A percentile compares a stretch with the other conserved stretches of the same genome.
Evolutionary conservation across 2,797 vertebrate species (phyloP).

Genomic region (Toxotes lorentzi): DNA sequence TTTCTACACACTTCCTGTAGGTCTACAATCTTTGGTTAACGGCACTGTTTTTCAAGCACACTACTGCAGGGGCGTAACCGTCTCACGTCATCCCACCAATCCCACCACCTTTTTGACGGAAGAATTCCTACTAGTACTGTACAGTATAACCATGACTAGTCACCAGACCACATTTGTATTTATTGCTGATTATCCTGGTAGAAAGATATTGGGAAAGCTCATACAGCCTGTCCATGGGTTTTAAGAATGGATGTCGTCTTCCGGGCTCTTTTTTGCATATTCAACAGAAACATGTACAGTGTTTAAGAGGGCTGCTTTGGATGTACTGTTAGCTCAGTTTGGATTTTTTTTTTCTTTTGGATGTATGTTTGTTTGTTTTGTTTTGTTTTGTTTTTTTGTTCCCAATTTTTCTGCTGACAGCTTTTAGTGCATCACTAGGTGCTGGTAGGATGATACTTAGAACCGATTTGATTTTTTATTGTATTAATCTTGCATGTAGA

Average conservation of each 20-base stretch:
- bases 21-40: constrained; percentile 75
- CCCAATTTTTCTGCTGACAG: constrained; percentile 76
- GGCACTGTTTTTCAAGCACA: constrained; percentile 84
- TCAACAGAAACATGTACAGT: constrained; percentile 82
- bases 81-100: constrained; percentile 50
- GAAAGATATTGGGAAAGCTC: constrained; percentile 65
- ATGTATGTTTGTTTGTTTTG: constrained; percentile 30
- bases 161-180: constrained; percentile 73
- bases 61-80: constrained; percentile 72
- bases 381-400: constrained; percentile 15
- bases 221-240: constrained; percentile 66
- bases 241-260: constrained; percentile 80
- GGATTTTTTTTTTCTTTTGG: not conserved
- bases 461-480: constrained; percentile 79
- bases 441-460: constrained; percentile 82
- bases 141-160: constrained; percentile 75
- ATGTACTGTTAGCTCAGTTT: constrained; percentile 82
- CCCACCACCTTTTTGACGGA: constrained; percentile 69
- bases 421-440: constrained; percentile 85
- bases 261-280: constrained; percentile 78
- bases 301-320: constrained; percentile 87
- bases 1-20: constrained; percentile 76
- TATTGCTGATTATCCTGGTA: constrained; percentile 61
- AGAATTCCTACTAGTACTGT: constrained; percentile 77
- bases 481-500: constrained; percentile 87